Conservation (phyloP, 2,797 vertebrate species). For the Hippocampus kuda region DNA sequence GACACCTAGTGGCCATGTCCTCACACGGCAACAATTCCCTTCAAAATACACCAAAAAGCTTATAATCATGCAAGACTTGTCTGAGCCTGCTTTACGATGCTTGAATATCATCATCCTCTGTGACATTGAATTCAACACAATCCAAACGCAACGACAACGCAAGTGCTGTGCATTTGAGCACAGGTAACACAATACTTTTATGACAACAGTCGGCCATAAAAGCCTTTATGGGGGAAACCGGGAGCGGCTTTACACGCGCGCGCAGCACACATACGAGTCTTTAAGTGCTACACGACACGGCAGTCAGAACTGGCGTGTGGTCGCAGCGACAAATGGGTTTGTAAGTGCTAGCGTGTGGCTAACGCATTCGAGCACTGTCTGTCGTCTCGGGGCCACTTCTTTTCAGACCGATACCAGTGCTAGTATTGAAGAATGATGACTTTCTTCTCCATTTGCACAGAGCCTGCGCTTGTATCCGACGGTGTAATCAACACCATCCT, state of each 20-base stretch:
- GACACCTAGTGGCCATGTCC: not conserved
- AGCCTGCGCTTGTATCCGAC: slow-evolving; percentile 3
- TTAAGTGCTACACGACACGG: not conserved
- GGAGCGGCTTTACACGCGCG: not conserved
- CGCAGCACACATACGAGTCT: not conserved
- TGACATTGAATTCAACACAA: not conserved
- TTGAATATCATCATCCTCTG: not conserved
- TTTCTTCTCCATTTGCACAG: not conserved
- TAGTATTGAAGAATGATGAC: not conserved
- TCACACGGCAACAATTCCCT: not conserved
- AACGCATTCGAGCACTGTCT: not conserved
- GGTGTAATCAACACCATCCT: slow-evolving; percentile 2
- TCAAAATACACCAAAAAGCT: not conserved
- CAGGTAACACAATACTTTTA: slow-evolving; percentile 3
- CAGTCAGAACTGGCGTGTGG: not conserved
- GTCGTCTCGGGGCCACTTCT: no score
- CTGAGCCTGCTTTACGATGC: not conserved
- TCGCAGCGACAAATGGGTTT: slow-evolving; percentile 1
- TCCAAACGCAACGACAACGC: not conserved
- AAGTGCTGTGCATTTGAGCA: not conserved
- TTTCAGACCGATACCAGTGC: no score
- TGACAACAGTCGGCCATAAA: not conserved
- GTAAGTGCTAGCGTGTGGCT: not conserved
- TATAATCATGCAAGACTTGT: not conserved
- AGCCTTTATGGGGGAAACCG: not conserved